Conservation (phyloP, 2,888 invertebrate species). For the Hyppa rectilinea region DNA sequence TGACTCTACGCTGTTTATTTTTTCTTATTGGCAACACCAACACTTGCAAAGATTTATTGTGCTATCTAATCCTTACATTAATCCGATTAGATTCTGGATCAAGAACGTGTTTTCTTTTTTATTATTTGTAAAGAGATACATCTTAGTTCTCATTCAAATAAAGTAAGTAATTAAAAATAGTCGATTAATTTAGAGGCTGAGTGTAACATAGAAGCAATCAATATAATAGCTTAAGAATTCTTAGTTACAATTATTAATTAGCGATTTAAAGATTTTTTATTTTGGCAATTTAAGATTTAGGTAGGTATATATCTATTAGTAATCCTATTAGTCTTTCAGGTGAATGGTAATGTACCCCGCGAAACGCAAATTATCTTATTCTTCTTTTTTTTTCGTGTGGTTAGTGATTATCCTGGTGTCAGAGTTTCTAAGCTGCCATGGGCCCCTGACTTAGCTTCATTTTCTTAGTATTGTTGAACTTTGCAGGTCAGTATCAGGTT, state of each 20-base stretch:
- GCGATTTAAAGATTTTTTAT: neutral
- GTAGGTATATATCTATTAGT: neutral
- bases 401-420: too few species aligned
- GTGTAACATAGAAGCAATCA: constrained; percentile 6
- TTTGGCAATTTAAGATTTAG: neutral
- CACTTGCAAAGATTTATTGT: constrained; percentile 53
- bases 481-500: too few species aligned
- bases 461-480: too few species aligned
- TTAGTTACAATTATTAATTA: neutral
- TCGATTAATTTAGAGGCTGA: constrained; percentile 12
- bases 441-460: too few species aligned
- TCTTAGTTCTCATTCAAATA: constrained; percentile 11
- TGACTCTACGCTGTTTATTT: too few species aligned
- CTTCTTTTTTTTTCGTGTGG: too few species aligned
- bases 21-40: constrained; percentile 36
- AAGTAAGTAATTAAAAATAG: constrained; percentile 43
- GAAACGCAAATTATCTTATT: too few species aligned
- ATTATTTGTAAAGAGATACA: constrained; percentile 33
- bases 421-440: too few species aligned
- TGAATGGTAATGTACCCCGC: too few species aligned
- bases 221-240: neutral
- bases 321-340: neutral
- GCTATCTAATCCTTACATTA: constrained; percentile 49
- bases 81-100: constrained; percentile 56
- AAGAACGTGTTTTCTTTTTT: constrained; percentile 20